These are phyloP conservation scores for Araneus ventricosus DNA, from an alignment of 1,140 invertebrate species.

Conservation along the genomic window DNA sequence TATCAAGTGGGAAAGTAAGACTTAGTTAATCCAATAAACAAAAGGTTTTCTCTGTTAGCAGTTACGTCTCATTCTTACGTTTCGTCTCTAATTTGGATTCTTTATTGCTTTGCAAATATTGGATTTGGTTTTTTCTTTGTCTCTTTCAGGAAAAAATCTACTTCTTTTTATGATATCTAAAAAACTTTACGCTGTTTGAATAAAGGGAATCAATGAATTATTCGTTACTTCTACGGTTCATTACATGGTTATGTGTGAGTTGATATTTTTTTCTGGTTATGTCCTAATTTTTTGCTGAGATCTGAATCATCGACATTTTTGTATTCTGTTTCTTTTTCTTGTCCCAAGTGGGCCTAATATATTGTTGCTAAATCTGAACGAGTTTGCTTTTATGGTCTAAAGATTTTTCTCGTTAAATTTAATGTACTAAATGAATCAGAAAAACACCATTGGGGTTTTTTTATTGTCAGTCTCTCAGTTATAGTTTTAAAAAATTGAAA, in stretches of 20 bases:
- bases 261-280: not conserved
- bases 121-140: not conserved
- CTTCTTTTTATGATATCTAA: not conserved
- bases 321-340: not conserved
- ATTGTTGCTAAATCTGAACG: not conserved
- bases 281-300: not conserved
- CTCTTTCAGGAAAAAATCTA: not conserved
- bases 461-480: no score
- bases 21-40: conserved; percentile 42
- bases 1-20: not conserved
- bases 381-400: not conserved
- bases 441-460: no score
- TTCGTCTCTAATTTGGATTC: not conserved
- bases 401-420: not conserved
- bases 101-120: not conserved
- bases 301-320: not conserved
- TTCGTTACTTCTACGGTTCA: not conserved
- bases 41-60: not conserved
- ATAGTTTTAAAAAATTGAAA: no score
- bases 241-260: not conserved
- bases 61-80: not conserved
- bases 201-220: not conserved
- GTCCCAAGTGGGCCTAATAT: not conserved
- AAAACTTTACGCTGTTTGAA: not conserved
- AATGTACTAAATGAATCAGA: not conserved